Conservation (phyloP, 2,797 vertebrate species). For the Leptodactylus fallax region DNA sequence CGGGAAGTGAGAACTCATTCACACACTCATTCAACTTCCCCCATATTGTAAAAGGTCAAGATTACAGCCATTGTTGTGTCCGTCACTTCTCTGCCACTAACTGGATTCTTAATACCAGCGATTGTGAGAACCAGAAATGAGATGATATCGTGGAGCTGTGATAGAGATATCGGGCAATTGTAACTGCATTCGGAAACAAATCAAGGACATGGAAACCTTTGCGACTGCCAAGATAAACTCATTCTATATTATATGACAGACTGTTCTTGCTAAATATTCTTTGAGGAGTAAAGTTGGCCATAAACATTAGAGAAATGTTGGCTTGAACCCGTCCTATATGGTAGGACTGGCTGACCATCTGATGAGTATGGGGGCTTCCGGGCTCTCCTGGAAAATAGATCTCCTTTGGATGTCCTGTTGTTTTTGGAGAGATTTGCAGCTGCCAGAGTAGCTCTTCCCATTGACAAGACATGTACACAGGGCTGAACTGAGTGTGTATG, state of each 20-base stretch:
- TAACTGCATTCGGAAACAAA: conserved; percentile 22
- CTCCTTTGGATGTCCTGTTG: too few species aligned
- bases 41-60: conserved; percentile 51
- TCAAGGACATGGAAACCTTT: conserved; percentile 37
- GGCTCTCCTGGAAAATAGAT: too few species aligned
- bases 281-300: neutral
- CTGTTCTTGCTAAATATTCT: neutral
- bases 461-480: too few species aligned
- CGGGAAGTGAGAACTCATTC: conserved; percentile 39
- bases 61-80: conserved; percentile 51
- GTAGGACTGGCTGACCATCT: too few species aligned
- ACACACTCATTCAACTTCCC: conserved; percentile 42
- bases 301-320: too few species aligned
- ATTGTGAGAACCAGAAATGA: conserved; percentile 59
- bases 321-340: too few species aligned
- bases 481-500: too few species aligned
- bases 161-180: conserved; percentile 22
- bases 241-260: neutral
- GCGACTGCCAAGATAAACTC: conserved; percentile 7
- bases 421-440: too few species aligned
- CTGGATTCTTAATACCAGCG: conserved; percentile 16
- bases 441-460: too few species aligned
- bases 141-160: conserved; percentile 1
- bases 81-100: neutral
- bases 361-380: too few species aligned